Base-by-base conservation (phyloP, 1,140 invertebrate species). In the Halictus rubicundus region DNA sequence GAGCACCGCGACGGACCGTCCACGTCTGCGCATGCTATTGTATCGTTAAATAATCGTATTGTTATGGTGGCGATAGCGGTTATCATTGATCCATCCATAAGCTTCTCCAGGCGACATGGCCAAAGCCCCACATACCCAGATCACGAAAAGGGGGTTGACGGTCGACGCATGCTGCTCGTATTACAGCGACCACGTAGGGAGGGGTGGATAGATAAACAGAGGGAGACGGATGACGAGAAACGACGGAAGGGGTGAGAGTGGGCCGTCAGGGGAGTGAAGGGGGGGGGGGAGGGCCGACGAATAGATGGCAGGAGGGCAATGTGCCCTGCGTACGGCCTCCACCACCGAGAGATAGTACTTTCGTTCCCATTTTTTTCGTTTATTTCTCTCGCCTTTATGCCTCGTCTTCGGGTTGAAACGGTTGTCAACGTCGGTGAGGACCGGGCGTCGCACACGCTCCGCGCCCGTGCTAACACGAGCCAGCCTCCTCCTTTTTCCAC, bases 71-170 rank as follows among this genome's bases (percentile, higher is more conserved):
- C 57, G 63, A 42, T 27, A 57, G 49, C 59, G 27, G 68, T 73
- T 70, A 74, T 61, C 61, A 49, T 85, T 23, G 73, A 85, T 73
- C 69, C 70, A 37, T 9, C 54, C 42, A 46, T 46, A 52, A 76
- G 74, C 32, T n/a, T 49, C 69, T 65, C 54, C 16, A 10, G 64
- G 10, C 37, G 23, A 19, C 65, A 61, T 81, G 73, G 49, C 37
- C 68, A 64, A 57, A 86, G 59, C 5, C 69, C 59, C 49, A 78
- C 79, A 71, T 81, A 86, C 66, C 65, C 70, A 83, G 60, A 83
- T 86, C 69, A 25, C 23, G 72, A 83, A 85, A 68, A 71, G 32
- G 42, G 61, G 57, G 46, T 21, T 46, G 71, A 59, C 25, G 63
- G 68, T 73, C 59, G 79, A 69, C 60, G 64, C 54, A 78, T 63